Base-by-base conservation (phyloP, 1,140 invertebrate genomes). In the Papilio dardanus region DNA sequence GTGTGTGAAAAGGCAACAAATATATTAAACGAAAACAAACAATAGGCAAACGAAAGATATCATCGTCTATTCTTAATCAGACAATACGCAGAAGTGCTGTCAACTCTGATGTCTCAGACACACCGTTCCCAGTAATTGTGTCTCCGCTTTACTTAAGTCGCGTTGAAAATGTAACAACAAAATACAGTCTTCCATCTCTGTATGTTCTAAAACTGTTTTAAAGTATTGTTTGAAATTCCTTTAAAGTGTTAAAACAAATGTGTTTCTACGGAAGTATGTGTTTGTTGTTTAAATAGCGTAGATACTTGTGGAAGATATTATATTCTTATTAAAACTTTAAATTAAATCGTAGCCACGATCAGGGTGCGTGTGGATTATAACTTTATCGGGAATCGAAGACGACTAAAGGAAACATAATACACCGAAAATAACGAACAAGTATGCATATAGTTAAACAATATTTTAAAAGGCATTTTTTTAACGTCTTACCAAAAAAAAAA, bases 11-110 rank as follows among this genome's bases (percentile, higher is more conserved):
- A 54, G 7, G 14, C 10, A 2, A 28, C 8, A 58, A 58, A 58
- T 28, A 3, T 28, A 0, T n/a, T n/a, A n/a, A n/a, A n/a, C n/a
- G n/a, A n/a, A n/a, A n/a, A n/a, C n/a, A n/a, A n/a, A n/a, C n/a
- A n/a, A 58, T 3, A 58, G 4, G 50, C 19, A 54, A 21, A 1
- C 50, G 6, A 54, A 50, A 30, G 54, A 28, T 30, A 58, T 28
- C 54, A 28, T 1, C 54, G 54, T 58, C 24, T 58, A 28, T 50
- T 50, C 46, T 19, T 58, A 58, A 58, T 58, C 54, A 58, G 54
- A 58, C 54, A 58, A 58, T 58, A 58, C 54, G 4, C 54, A 58
- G 54, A 58, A 58, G 54, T 58, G 54, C 21, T 58, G 24, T 58
- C 54, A 58, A 58, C 54, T 58, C 54, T 14, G 54, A 58, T 58